A percentile compares a stretch with the other conserved stretches of the same genome.
Evolutionary conservation across 2,113 vertebrate species (phyloP).

Genomic region (Orycteropus afer): DNA sequence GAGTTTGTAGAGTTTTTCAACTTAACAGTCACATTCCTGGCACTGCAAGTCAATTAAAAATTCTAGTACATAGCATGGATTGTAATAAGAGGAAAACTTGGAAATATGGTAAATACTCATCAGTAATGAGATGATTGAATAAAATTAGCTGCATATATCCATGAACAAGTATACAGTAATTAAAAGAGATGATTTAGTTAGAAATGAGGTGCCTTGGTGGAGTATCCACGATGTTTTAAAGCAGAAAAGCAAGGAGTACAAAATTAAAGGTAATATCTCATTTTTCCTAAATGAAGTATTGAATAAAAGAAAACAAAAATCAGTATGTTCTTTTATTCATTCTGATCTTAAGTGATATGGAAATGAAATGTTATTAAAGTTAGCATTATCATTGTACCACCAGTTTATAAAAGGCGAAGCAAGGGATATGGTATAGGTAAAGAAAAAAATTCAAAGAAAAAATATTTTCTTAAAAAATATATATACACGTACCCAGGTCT

Average conservation of each 20-base stretch:
- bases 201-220: not conserved
- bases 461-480: not conserved
- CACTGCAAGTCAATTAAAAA: too few relatives aligned
- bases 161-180: not conserved
- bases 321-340: not conserved
- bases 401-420: not conserved
- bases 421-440: not conserved
- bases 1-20: too few relatives aligned
- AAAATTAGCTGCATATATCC: not conserved
- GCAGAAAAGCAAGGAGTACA: not conserved
- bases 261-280: not conserved
- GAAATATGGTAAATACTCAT: not conserved
- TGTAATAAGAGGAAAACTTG: not conserved
- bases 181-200: not conserved
- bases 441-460: not conserved
- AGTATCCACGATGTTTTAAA: not conserved
- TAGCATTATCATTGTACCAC: not conserved
- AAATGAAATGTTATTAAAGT: not conserved
- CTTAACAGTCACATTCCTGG: not conserved
- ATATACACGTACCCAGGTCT: not conserved
- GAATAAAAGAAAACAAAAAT: not conserved
- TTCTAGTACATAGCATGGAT: not conserved
- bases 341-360: not conserved
- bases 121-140: not conserved
- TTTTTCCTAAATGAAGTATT: not conserved